These are phyloP conservation scores for Geodia barretti DNA, from an alignment of 37 sponge, comb jelly and placozoan species.

Conservation along the genomic window DNA sequence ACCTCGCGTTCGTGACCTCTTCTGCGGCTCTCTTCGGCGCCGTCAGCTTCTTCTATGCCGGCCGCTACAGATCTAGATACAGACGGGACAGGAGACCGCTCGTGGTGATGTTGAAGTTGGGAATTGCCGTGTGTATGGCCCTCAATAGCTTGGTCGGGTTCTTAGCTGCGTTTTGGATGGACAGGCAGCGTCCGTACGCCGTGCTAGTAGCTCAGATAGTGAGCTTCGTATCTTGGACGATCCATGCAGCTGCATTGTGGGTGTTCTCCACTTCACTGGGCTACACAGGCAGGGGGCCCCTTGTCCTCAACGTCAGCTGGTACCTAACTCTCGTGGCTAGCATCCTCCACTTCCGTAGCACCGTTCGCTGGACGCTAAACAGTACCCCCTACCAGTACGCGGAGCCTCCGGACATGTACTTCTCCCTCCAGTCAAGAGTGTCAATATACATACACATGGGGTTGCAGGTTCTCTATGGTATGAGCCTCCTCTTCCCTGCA, in stretches of 20 bases:
- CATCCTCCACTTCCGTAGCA: slow-evolving; percentile 40
- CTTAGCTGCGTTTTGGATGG: slow-evolving; percentile 31
- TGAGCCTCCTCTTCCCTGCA: slow-evolving; percentile 46
- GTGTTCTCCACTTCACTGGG: slow-evolving; percentile 38
- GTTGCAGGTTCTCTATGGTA: slow-evolving; percentile 48
- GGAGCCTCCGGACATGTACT: slow-evolving; percentile 27
- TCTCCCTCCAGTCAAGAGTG: slow-evolving; percentile 11
- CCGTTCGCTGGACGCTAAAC: slow-evolving; percentile 8
- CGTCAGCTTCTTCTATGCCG: slow-evolving; percentile 56
- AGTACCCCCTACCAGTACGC: not conserved
- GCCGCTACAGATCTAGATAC: slow-evolving; percentile 1
- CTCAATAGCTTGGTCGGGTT: slow-evolving; percentile 22
- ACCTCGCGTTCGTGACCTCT: slow-evolving; percentile 25
- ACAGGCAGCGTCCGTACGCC: slow-evolving; percentile 29
- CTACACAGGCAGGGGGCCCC: slow-evolving; percentile 62
- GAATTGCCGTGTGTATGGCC: slow-evolving; percentile 15
- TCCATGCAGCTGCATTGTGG: slow-evolving; percentile 22
- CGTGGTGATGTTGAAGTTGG: slow-evolving; percentile 19
- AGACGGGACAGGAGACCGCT: slow-evolving; percentile 34
- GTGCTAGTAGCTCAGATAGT: slow-evolving; percentile 23
- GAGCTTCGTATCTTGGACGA: slow-evolving; percentile 29
- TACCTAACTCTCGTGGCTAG: slow-evolving; percentile 30
- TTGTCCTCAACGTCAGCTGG: slow-evolving; percentile 56
- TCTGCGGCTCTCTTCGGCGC: slow-evolving; percentile 34
- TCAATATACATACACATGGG: slow-evolving; percentile 39